Evolutionary conservation across 2,797 vertebrate genomes (phyloP).

Genomic region (Clarias platycephalus): DNA sequence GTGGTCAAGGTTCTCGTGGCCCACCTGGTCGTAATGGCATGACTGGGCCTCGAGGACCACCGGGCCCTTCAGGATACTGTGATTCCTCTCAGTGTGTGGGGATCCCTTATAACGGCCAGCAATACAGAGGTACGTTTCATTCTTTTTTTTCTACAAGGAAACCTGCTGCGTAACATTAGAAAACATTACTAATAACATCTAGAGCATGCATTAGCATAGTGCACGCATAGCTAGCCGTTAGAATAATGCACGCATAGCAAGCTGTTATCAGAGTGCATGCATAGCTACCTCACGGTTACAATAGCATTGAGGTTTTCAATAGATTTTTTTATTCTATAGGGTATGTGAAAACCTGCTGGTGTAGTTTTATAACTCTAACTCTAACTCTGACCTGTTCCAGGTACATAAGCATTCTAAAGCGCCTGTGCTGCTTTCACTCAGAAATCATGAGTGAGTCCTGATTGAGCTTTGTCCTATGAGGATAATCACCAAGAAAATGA

Average conservation of each 20-base stretch:
- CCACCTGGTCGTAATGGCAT: constrained; percentile 88
- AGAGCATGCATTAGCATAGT: constrained; percentile 47
- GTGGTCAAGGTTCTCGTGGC: constrained; percentile 85
- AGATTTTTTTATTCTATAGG: constrained; percentile 25
- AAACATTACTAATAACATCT: constrained; percentile 36
- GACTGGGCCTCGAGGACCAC: constrained; percentile 84
- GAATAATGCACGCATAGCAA: background rate
- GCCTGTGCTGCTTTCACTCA: constrained; percentile 92
- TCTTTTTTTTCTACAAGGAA: background rate
- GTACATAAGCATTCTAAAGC: constrained; percentile 93
- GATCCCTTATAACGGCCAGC: constrained; percentile 95
- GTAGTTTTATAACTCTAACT: constrained; percentile 70
- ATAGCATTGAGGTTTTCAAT: background rate
- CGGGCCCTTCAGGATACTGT: constrained; percentile 90
- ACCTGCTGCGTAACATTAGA: constrained; percentile 23
- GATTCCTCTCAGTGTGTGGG: constrained; percentile 96
- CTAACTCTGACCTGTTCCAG: constrained; percentile 93
- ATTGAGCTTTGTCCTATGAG: constrained; percentile 89
- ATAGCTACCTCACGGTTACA: constrained; percentile 16
- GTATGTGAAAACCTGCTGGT: constrained; percentile 23
- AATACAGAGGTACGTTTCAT: constrained; percentile 85
- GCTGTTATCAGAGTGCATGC: background rate
- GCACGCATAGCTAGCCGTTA: constrained; percentile 31
- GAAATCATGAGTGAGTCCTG: constrained; percentile 76
- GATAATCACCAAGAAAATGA: constrained; percentile 85